Evolutionary conservation across 2,888 invertebrate genomes (phyloP).

Genomic region (Acholoe squamosa): DNA sequence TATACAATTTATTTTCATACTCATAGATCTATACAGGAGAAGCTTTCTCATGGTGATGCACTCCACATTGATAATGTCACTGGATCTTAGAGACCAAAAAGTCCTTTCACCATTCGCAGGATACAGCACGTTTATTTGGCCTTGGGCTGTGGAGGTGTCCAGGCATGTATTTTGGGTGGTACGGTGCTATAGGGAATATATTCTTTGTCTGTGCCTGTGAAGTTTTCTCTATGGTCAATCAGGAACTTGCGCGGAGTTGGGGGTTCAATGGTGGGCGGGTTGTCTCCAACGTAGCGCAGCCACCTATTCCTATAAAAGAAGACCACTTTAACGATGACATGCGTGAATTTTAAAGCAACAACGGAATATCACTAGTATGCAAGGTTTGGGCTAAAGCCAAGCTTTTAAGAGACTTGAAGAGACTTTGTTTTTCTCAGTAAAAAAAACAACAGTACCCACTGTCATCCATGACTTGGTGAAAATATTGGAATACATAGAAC

Average conservation of each 20-base stretch:
- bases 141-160: conserved; percentile 85
- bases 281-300: conserved; percentile 96
- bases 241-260: conserved; percentile 91
- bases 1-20: conserved; percentile 31
- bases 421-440: too few species aligned
- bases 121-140: background rate
- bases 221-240: conserved; percentile 91
- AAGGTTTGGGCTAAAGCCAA: too few species aligned
- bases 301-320: conserved; percentile 88
- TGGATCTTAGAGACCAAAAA: too few species aligned
- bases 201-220: conserved; percentile 90
- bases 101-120: background rate
- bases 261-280: conserved; percentile 87
- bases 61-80: background rate
- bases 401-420: too few species aligned
- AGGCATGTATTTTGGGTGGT: conserved; percentile 92
- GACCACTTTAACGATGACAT: background rate
- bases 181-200: conserved; percentile 97
- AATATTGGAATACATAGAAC: too few species aligned
- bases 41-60: too few species aligned
- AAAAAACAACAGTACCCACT: too few species aligned
- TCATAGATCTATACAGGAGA: conserved; percentile 20
- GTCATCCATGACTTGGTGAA: too few species aligned
- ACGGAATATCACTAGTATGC: too few species aligned
- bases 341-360: too few species aligned